A percentile compares a stretch with the other conserved stretches of the same genome.
Conservation (phyloP, 2,797 vertebrate genomes). For the Coregonus suidteri region DNA sequence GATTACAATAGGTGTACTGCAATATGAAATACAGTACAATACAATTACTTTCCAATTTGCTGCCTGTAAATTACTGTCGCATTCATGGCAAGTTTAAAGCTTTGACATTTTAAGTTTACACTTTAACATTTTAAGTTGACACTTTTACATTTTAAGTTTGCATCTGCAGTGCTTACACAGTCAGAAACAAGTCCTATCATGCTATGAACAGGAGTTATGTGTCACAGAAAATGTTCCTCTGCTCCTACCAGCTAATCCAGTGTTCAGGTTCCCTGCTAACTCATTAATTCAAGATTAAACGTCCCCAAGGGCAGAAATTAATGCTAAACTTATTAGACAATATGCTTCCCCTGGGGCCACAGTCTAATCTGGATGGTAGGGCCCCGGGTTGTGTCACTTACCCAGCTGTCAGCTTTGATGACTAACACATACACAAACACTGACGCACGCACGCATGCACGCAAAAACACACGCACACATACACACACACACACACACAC, state of each 20-base stretch:
- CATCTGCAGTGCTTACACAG: slow-evolving; percentile 2
- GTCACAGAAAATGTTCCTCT: slow-evolving; percentile 51
- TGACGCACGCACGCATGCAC: neutral
- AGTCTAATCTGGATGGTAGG: slow-evolving; percentile 50
- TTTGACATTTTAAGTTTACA: neutral
- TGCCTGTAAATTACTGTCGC: too few species aligned
- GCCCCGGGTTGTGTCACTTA: slow-evolving; percentile 64
- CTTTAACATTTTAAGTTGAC: neutral
- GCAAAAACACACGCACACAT: slow-evolving; percentile 6
- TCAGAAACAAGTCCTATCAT: slow-evolving; percentile 5
- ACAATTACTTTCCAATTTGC: too few species aligned
- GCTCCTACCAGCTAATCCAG: slow-evolving; percentile 46
- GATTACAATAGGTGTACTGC: too few species aligned
- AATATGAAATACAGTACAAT: too few species aligned
- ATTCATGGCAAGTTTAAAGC: neutral
- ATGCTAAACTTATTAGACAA: slow-evolving; percentile 74
- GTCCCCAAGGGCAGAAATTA: slow-evolving; percentile 75
- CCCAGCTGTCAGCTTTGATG: slow-evolving; percentile 65
- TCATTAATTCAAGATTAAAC: slow-evolving; percentile 75
- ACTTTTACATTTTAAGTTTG: neutral
- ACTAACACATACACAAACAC: slow-evolving; percentile 55
- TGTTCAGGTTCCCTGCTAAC: slow-evolving; percentile 62
- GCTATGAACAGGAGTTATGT: slow-evolving; percentile 60
- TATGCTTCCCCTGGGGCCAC: slow-evolving; percentile 56
- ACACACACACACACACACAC: neutral